A percentile compares a stretch with the other conserved stretches of the same genome.
Evolutionary conservation across 2,113 vertebrate genomes (phyloP).

Genomic region (Ptilonorhynchus violaceus): DNA sequence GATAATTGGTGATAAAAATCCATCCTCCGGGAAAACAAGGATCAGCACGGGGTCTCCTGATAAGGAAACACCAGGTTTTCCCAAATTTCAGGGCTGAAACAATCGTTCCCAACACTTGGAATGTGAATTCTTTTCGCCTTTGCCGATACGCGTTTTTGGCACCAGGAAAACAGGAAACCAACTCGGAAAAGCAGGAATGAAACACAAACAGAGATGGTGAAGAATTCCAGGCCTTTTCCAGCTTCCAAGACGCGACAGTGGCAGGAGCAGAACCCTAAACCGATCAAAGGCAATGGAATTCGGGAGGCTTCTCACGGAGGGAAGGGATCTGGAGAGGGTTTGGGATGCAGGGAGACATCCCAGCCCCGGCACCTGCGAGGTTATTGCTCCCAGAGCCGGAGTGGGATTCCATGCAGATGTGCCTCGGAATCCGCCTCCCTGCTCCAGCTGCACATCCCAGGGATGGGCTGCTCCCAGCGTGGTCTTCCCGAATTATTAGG

Average conservation of each 20-base stretch:
- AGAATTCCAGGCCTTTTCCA: background rate
- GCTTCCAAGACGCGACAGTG: background rate
- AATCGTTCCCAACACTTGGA: background rate
- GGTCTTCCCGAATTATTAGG: background rate
- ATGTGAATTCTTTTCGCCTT: background rate
- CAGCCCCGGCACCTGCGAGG: background rate
- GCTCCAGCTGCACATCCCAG: background rate
- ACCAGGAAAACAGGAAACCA: constrained; percentile 20
- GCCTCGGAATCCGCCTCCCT: background rate
- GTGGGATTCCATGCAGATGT: background rate
- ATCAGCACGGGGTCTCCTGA: background rate
- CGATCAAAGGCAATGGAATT: constrained; percentile 15
- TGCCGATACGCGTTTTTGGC: background rate
- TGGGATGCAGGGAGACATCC: background rate
- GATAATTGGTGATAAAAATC: background rate
- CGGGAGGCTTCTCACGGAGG: background rate
- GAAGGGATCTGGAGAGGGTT: background rate
- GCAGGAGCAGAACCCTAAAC: background rate
- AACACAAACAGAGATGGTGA: background rate
- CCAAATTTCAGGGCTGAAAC: background rate
- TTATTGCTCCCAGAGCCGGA: background rate
- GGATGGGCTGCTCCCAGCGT: rapidly evolving
- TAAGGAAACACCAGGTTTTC: background rate
- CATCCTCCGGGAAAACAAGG: background rate
- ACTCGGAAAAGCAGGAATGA: constrained; percentile 14